Percentiles rank a stretch among this genome's conserved stretches.
phyloP scores from a whole-genome alignment of 2,797 vertebrate species.

The Microhierax caerulescens region DNA sequence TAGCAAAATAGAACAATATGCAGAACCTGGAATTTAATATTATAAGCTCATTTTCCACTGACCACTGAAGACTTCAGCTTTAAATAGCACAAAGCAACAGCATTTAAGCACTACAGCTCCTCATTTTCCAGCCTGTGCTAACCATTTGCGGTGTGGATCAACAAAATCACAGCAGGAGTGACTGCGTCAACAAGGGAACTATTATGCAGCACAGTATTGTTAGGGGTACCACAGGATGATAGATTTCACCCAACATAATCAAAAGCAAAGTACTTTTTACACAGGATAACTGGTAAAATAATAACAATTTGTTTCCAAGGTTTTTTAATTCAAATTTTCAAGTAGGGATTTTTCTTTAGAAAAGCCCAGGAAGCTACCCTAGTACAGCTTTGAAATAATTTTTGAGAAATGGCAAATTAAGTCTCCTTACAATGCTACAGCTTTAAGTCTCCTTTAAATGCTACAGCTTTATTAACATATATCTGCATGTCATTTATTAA shows the following conservation, averaged over 20 bases:
- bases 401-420: background rate
- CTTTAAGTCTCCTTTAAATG: background rate
- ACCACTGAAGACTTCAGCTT: background rate
- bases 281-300: background rate
- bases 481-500: background rate
- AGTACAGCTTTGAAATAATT: background rate
- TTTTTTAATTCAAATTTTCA: background rate
- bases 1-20: background rate
- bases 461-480: background rate
- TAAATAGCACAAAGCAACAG: background rate
- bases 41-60: background rate
- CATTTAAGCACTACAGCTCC: background rate
- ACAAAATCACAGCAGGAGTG: background rate
- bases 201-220: background rate
- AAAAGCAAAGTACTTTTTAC: background rate
- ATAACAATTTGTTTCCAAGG: background rate
- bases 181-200: slow-evolving; percentile 39
- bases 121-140: background rate
- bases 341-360: background rate
- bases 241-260: background rate
- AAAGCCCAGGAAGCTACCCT: background rate
- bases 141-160: background rate
- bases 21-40: slow-evolving; percentile 14
- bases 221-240: background rate
- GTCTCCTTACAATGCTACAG: background rate